Evolutionary conservation across 2,113 vertebrate species (phyloP).

Genomic region (Gymnorhina tibicen): DNA sequence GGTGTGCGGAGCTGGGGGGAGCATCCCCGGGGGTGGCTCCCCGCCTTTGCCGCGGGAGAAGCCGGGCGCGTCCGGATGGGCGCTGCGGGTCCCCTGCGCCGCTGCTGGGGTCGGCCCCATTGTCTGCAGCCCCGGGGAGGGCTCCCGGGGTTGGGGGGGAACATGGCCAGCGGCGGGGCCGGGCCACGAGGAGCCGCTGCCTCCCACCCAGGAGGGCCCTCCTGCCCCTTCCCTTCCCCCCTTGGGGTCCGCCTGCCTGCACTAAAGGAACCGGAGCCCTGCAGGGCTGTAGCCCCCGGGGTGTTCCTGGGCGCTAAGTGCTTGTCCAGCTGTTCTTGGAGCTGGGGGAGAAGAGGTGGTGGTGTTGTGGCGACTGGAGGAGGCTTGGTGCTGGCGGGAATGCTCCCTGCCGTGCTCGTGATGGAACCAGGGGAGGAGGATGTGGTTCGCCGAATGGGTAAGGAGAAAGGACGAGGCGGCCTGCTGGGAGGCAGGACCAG

Average conservation of each 20-base stretch:
- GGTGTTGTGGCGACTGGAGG: not conserved
- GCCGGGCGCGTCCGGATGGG: not conserved
- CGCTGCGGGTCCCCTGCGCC: not conserved
- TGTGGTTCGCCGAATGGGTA: not conserved
- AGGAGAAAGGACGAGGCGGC: not conserved
- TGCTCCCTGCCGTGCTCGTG: not conserved
- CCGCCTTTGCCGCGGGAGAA: not conserved
- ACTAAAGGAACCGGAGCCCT: not conserved
- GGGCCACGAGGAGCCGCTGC: slow-evolving; percentile 16
- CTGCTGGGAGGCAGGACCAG: not conserved
- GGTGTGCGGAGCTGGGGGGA: not conserved
- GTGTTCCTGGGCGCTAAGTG: not conserved
- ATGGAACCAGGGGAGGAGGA: not conserved
- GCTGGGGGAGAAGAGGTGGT: not conserved
- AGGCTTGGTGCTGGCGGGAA: not conserved
- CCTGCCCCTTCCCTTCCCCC: not conserved
- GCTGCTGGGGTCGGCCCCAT: not conserved
- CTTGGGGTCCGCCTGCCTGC: not conserved
- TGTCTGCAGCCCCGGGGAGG: not conserved
- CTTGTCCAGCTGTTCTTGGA: not conserved
- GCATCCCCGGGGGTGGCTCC: not conserved
- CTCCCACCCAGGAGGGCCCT: not conserved
- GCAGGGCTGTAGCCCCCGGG: not conserved
- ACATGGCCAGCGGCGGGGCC: not conserved
- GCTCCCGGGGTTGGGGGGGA: not conserved